Conservation (phyloP, 2,888 invertebrate species). For the Phaonia tiefii region DNA sequence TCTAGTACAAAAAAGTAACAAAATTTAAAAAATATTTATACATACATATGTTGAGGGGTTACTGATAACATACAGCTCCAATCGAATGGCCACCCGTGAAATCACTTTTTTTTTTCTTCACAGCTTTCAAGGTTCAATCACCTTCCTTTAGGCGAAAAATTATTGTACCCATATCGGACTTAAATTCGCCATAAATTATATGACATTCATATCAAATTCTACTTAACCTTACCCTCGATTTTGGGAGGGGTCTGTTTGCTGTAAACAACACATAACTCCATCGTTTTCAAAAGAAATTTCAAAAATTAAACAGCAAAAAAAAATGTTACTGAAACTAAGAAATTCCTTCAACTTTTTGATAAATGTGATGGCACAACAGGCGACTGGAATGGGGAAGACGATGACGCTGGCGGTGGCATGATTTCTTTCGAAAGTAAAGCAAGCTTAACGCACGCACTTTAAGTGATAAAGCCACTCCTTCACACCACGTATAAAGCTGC, state of each 20-base stretch:
- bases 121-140: conserved; percentile 17
- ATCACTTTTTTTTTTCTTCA: too few species aligned
- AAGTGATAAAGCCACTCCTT: conserved; percentile 34
- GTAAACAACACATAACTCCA: conserved; percentile 5
- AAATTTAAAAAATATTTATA: too few species aligned
- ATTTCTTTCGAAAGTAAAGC: conserved; percentile 23
- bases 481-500: too few species aligned
- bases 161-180: conserved; percentile 28
- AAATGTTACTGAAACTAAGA: conserved; percentile 42
- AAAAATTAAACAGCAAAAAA: conserved; percentile 16
- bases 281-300: conserved; percentile 48
- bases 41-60: too few species aligned
- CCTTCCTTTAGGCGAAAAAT: neutral
- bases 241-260: conserved; percentile 20
- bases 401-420: conserved; percentile 12
- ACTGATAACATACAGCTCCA: too few species aligned
- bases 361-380: conserved; percentile 1
- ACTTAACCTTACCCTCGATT: conserved; percentile 37
- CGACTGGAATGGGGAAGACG: neutral
- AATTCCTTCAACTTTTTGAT: conserved; percentile 51
- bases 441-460: conserved; percentile 22
- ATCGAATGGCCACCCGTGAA: too few species aligned
- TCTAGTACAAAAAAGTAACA: too few species aligned
- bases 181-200: conserved; percentile 35
- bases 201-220: conserved; percentile 42